These are phyloP conservation scores for Parthenolecanium corni DNA, from an alignment of 2,888 invertebrate genomes.

Conservation along the genomic window DNA sequence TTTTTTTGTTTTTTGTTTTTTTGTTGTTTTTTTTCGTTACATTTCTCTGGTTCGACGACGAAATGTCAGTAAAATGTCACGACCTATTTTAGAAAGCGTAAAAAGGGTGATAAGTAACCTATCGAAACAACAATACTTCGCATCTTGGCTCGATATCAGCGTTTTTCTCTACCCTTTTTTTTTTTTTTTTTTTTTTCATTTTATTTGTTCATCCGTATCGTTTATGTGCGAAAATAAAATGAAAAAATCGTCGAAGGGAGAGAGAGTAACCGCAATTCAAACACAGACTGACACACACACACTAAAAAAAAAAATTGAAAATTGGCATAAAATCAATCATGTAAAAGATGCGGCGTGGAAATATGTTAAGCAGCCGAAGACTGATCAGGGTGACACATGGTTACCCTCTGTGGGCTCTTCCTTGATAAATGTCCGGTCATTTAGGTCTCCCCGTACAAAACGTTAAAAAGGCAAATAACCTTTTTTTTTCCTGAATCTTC, in stretches of 20 bases:
- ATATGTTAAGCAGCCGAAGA: background rate
- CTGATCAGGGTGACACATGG: constrained; percentile 3
- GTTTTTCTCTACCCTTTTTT: no score
- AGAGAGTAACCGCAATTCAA: background rate
- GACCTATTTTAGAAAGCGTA: constrained; percentile 25
- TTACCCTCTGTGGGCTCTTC: background rate
- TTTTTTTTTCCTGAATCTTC: no score
- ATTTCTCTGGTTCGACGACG: no score
- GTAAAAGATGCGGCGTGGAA: background rate
- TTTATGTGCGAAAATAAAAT: background rate
- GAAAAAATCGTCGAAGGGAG: background rate
- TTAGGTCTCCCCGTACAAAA: no score
- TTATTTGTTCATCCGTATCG: background rate
- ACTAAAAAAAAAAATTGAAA: background rate
- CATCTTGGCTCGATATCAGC: no score
- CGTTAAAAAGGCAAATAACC: no score
- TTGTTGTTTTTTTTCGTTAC: no score
- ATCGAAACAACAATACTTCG: no score
- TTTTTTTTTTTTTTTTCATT: no score
- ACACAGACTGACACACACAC: background rate
- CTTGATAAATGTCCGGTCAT: no score
- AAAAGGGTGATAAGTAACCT: constrained; percentile 14
- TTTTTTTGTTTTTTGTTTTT: no score
- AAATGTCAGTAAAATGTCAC: constrained; percentile 22
- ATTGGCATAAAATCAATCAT: constrained; percentile 20